Percentiles rank a stretch among this genome's conserved stretches.
These are phyloP conservation scores for Drosophila parvula DNA, from an alignment of 1,140 invertebrate genomes.

Conservation along the genomic window DNA sequence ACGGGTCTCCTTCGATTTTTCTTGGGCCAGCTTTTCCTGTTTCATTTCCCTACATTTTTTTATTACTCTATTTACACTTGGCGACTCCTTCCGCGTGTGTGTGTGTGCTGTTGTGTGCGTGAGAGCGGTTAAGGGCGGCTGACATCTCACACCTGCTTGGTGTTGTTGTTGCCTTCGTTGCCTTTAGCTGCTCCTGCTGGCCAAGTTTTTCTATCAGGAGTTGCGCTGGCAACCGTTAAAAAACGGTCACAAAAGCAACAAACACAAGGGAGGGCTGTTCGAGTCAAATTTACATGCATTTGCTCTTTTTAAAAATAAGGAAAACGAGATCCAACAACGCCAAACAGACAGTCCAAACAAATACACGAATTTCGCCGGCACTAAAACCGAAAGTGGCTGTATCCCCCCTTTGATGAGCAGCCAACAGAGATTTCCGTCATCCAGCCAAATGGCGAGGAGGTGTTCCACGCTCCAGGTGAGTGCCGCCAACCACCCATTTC, in stretches of 20 bases:
- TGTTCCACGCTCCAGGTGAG: conserved; percentile 56
- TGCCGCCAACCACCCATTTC: conserved; percentile 12
- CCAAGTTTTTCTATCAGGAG: conserved; percentile 47
- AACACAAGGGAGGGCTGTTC: conserved; percentile 15
- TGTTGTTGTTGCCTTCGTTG: conserved; percentile 17
- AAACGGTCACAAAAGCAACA: conserved; percentile 34
- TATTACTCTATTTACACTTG: conserved; percentile 77
- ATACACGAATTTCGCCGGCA: conserved; percentile 31
- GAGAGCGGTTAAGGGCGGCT: conserved; percentile 32
- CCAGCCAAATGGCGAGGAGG: conserved; percentile 32
- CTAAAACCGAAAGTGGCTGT: conserved; percentile 48
- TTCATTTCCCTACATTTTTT: conserved; percentile 67
- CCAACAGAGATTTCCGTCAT: conserved; percentile 37
- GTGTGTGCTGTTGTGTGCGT: conserved; percentile 10
- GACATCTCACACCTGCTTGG: conserved; percentile 57
- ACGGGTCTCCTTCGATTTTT: conserved; percentile 47
- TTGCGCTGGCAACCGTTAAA: conserved; percentile 64
- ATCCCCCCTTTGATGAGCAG: conserved; percentile 35
- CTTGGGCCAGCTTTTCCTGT: conserved; percentile 64
- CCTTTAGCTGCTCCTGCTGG: conserved; percentile 43
- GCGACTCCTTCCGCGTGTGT: conserved; percentile 31
- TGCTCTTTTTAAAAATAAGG: conserved; percentile 28
- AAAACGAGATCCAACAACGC: conserved; percentile 35
- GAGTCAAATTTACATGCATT: conserved; percentile 12
- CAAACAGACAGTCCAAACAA: conserved; percentile 39